These are phyloP conservation scores for Conomelus anceps DNA, from an alignment of 2,888 invertebrate genomes.

Conservation along the genomic window DNA sequence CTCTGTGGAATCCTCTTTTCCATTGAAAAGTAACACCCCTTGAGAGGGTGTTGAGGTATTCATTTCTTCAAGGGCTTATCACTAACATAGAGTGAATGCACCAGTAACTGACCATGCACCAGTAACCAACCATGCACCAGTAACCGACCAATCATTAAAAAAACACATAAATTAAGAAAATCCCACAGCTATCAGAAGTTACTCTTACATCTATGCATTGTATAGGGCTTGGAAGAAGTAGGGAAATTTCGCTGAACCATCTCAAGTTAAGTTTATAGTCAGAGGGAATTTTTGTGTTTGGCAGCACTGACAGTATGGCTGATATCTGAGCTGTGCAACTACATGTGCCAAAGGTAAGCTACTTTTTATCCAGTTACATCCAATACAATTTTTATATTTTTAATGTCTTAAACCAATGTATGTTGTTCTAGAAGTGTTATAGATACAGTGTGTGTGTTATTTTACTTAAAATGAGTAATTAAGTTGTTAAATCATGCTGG, in stretches of 20 bases:
- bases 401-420: too few relatives aligned
- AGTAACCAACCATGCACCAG: too few relatives aligned
- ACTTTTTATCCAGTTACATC: not conserved
- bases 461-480: not conserved
- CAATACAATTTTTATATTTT: too few relatives aligned
- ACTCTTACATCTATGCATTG: not conserved
- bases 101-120: too few relatives aligned
- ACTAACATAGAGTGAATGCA: too few relatives aligned
- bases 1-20: too few relatives aligned
- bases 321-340: not conserved
- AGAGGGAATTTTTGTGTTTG: not conserved
- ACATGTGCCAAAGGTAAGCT: not conserved
- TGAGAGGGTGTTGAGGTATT: too few relatives aligned
- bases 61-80: too few relatives aligned
- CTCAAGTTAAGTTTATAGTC: not conserved
- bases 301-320: not conserved
- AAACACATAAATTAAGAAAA: too few relatives aligned
- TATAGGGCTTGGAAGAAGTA: not conserved
- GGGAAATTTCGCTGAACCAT: not conserved
- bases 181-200: too few relatives aligned
- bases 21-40: too few relatives aligned
- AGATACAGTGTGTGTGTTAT: not conserved
- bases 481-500: not conserved
- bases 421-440: not conserved
- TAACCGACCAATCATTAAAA: too few relatives aligned